These are phyloP conservation scores for Synchiropus splendidus DNA, from an alignment of 2,113 vertebrate genomes.

Conservation along the genomic window DNA sequence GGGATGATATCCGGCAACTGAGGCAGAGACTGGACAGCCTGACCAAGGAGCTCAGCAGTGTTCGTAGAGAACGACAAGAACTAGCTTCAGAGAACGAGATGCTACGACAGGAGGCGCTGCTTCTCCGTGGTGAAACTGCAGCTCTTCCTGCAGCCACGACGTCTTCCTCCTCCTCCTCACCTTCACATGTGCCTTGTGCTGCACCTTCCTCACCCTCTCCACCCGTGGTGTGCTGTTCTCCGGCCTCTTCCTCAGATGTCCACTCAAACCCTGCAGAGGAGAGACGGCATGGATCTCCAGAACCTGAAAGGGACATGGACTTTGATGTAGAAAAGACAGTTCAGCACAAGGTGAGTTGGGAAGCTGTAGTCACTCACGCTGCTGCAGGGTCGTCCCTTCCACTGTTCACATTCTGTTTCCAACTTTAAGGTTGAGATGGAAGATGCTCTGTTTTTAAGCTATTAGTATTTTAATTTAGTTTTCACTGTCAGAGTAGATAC, in stretches of 20 bases:
- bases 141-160: conserved; percentile 8
- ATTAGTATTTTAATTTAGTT: too few relatives aligned
- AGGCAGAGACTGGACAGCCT: conserved; percentile 83
- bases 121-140: conserved; percentile 12
- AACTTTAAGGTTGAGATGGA: too few relatives aligned
- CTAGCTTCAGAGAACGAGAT: conserved; percentile 73
- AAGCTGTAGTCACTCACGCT: too few relatives aligned
- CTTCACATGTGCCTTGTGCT: conserved; percentile 6
- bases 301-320: conserved; percentile 79
- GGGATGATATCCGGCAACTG: conserved; percentile 88
- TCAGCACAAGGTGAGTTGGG: conserved; percentile 41
- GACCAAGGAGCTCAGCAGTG: conserved; percentile 84
- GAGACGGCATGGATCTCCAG: conserved; percentile 49
- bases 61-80: conserved; percentile 81
- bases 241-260: conserved; percentile 30
- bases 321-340: conserved; percentile 65
- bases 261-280: conserved; percentile 38
- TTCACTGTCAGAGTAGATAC: too few relatives aligned
- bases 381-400: too few relatives aligned
- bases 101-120: conserved; percentile 58
- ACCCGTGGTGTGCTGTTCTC: conserved; percentile 22
- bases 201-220: conserved; percentile 42
- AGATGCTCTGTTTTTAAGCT: too few relatives aligned
- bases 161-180: conserved; percentile 10
- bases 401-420: too few relatives aligned